Percentiles rank a stretch among this genome's conserved stretches.
phyloP scores from a whole-genome alignment of 2,113 vertebrate genomes.

The Ceratotherium simum region DNA sequence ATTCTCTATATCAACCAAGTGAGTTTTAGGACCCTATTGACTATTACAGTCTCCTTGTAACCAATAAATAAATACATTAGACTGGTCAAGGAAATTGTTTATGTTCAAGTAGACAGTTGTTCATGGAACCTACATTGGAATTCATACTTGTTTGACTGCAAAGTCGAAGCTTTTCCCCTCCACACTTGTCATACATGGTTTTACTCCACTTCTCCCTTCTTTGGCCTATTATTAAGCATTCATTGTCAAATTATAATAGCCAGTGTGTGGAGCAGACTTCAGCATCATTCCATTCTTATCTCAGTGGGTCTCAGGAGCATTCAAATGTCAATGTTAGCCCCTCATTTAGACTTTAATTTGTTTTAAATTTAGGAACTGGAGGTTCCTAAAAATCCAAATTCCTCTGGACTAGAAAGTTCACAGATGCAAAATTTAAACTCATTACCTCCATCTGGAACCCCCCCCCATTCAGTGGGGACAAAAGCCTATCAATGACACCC shows the following conservation, averaged over 20 bases:
- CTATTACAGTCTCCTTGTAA: not conserved
- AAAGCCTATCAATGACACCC: not conserved
- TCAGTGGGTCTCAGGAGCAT: not conserved
- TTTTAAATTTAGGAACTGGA: not conserved
- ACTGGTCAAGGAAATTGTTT: not conserved
- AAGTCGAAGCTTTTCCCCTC: not conserved
- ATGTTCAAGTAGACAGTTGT: not conserved
- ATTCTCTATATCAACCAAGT: not conserved
- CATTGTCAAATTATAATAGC: slow-evolving; percentile 2
- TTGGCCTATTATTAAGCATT: not conserved
- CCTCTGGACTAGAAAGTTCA: not conserved
- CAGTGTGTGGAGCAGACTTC: not conserved
- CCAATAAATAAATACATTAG: not conserved
- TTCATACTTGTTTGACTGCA: not conserved
- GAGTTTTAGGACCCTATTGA: not conserved
- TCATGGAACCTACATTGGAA: not conserved
- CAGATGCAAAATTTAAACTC: not conserved
- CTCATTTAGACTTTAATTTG: not conserved
- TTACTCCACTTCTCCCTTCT: not conserved
- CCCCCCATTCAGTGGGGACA: not conserved
- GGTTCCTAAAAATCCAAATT: not conserved
- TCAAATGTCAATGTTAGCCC: not conserved
- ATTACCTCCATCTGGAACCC: not conserved
- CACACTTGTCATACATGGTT: not conserved
- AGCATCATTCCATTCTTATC: not conserved